These are phyloP conservation scores for Steinernema hermaphroditum DNA, from an alignment of 2,888 invertebrate species.

Conservation along the genomic window DNA sequence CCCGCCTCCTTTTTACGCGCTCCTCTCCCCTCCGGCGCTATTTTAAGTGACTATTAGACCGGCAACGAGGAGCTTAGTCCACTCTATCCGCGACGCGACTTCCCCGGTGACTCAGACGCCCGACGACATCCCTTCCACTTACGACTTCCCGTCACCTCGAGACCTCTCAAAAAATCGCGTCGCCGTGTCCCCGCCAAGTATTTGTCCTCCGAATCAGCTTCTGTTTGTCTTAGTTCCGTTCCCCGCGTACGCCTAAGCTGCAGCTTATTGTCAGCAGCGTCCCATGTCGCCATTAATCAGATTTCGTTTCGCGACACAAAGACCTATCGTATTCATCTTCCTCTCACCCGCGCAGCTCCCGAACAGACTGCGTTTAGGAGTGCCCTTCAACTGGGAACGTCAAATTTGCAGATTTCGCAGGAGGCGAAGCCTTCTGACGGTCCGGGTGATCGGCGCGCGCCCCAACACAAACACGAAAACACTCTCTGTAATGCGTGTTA, in stretches of 20 bases:
- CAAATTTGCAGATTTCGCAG: neutral
- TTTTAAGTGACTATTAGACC: too few relatives aligned
- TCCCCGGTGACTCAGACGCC: too few relatives aligned
- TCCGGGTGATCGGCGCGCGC: neutral
- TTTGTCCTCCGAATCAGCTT: neutral
- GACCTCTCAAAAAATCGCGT: neutral
- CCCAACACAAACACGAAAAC: constrained; percentile 5
- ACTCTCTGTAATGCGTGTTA: neutral
- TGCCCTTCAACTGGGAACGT: too few relatives aligned
- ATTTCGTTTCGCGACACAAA: neutral
- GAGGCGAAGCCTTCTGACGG: neutral
- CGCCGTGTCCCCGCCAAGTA: neutral
- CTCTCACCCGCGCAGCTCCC: too few relatives aligned
- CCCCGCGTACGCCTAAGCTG: neutral
- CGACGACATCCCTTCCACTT: too few relatives aligned
- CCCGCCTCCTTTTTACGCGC: neutral
- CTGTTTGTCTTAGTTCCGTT: neutral
- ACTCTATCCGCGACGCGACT: too few relatives aligned
- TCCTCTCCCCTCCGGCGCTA: neutral
- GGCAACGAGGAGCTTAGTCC: too few relatives aligned
- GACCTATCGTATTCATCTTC: neutral
- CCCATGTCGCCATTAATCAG: constrained; percentile 3
- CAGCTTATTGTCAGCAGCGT: neutral
- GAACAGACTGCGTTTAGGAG: too few relatives aligned
- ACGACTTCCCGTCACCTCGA: too few relatives aligned